phyloP scores from a whole-genome alignment of 2,888 invertebrate species.

The Eremobia ochroleuca region DNA sequence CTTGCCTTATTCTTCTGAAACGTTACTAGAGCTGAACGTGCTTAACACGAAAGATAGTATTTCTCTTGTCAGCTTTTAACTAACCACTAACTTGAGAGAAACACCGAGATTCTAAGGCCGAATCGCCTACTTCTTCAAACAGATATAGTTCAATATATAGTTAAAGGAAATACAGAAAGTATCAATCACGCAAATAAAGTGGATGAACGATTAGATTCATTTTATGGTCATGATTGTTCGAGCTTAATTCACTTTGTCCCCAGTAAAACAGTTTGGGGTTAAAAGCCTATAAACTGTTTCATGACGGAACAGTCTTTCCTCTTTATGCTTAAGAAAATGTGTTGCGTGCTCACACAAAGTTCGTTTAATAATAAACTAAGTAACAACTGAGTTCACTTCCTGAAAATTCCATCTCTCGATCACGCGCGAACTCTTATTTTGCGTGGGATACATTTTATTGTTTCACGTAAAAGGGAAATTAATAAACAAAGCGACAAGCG shows the following conservation, averaged over 20 bases:
- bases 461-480: constrained; percentile 16
- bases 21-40: not conserved
- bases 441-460: constrained; percentile 18
- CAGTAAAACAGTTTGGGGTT: constrained; percentile 17
- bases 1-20: not conserved
- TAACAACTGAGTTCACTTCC: constrained; percentile 38
- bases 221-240: constrained; percentile 23
- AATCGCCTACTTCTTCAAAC: not conserved
- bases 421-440: not conserved
- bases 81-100: not conserved
- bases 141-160: not conserved
- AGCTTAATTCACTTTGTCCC: constrained; percentile 5
- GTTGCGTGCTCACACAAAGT: constrained; percentile 7
- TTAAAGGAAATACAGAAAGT: constrained; percentile 26
- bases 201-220: constrained; percentile 16
- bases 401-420: constrained; percentile 14
- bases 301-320: constrained; percentile 15
- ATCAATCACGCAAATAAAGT: constrained; percentile 19
- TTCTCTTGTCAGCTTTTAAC: not conserved
- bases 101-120: not conserved
- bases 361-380: not conserved
- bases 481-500: constrained; percentile 30
- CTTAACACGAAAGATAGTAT: not conserved
- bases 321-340: constrained; percentile 7
- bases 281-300: constrained; percentile 30